phyloP scores from a whole-genome alignment of 1,140 invertebrate genomes.

The Leptinotarsa defecta region DNA sequence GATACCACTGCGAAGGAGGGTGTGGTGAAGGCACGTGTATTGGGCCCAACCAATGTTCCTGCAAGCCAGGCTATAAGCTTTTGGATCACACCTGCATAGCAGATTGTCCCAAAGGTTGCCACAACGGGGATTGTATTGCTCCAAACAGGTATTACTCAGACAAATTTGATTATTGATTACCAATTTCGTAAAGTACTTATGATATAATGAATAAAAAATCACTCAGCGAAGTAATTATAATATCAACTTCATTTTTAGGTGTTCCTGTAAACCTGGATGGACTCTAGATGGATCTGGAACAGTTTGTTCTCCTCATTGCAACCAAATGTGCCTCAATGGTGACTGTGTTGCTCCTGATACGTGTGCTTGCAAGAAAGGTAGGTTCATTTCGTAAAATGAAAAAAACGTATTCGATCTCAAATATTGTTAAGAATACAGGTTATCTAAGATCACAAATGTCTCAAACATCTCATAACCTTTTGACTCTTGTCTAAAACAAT shows the following conservation, averaged over 20 bases:
- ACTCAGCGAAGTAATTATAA: too few relatives aligned
- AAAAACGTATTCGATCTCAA: too few relatives aligned
- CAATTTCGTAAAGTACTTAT: neutral
- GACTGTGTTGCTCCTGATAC: slow-evolving; percentile 58
- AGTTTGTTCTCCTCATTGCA: slow-evolving; percentile 60
- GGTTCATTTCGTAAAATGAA: too few relatives aligned
- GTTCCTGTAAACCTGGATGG: slow-evolving; percentile 69
- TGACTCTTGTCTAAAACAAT: too few relatives aligned
- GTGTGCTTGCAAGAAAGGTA: slow-evolving; percentile 54
- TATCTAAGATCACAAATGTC: too few relatives aligned
- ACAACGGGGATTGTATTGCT: slow-evolving; percentile 56
- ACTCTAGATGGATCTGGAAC: slow-evolving; percentile 56
- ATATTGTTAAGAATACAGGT: too few relatives aligned
- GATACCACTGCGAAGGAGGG: slow-evolving; percentile 52
- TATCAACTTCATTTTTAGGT: slow-evolving; percentile 4
- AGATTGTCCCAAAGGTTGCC: slow-evolving; percentile 63
- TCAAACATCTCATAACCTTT: too few relatives aligned
- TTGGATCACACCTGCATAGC: slow-evolving; percentile 59
- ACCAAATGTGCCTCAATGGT: slow-evolving; percentile 60
- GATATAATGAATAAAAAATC: neutral
- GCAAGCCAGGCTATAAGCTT: slow-evolving; percentile 58
- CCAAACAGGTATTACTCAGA: slow-evolving; percentile 29
- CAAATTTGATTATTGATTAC: neutral
- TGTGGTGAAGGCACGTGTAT: slow-evolving; percentile 57
- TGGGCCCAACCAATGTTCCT: slow-evolving; percentile 60